Evolutionary conservation across 2,888 invertebrate genomes (phyloP).

Genomic region (Thysanoteuthis rhombus): DNA sequence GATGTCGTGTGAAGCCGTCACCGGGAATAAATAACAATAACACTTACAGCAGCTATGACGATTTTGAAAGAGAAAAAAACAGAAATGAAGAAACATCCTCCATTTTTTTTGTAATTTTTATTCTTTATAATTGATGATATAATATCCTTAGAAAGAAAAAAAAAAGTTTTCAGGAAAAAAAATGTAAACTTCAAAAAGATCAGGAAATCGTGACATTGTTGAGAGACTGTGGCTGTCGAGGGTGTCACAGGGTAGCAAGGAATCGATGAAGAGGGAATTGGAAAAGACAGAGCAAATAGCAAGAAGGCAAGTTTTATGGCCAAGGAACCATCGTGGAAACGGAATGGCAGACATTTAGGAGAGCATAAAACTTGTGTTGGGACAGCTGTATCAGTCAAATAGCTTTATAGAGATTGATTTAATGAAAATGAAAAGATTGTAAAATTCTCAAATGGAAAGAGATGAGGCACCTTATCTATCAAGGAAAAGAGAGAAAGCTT

Average conservation of each 20-base stretch:
- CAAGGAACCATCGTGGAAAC: not conserved
- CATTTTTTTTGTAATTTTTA: not conserved
- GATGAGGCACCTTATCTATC: not conserved
- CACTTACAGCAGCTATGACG: not conserved
- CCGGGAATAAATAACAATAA: not conserved
- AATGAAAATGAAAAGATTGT: not conserved
- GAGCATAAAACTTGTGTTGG: not conserved
- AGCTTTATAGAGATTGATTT: not conserved
- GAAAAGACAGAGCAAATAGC: not conserved
- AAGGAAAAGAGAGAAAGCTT: not conserved
- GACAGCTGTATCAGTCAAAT: slow-evolving; percentile 12
- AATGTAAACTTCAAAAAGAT: not conserved
- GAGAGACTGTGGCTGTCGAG: not conserved
- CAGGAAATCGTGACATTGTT: not conserved
- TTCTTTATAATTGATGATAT: not conserved
- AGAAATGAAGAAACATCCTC: not conserved
- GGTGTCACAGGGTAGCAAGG: not conserved
- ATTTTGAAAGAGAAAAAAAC: not conserved
- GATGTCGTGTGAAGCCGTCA: not conserved
- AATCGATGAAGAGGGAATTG: not conserved
- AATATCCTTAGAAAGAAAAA: not conserved
- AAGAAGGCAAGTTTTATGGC: not conserved
- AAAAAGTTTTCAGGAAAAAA: not conserved
- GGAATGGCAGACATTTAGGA: not conserved
- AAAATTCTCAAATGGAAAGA: not conserved